These are phyloP conservation scores for Magallana gigas DNA, from an alignment of 1,140 invertebrate species.

Conservation along the genomic window DNA sequence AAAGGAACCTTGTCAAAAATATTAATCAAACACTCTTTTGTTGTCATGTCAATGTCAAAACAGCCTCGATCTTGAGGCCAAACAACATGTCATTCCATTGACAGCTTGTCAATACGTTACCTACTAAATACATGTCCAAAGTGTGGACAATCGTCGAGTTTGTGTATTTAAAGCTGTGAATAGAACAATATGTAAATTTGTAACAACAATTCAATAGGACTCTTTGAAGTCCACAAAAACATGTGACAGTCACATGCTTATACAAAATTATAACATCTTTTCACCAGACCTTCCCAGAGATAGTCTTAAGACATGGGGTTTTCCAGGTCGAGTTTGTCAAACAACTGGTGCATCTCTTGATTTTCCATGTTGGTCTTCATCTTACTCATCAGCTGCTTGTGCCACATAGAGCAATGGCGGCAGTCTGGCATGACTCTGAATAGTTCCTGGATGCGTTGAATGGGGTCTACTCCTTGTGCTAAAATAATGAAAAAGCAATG, in stretches of 20 bases:
- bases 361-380: constrained; percentile 48
- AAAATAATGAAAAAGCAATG: not conserved
- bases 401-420: constrained; percentile 49
- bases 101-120: constrained; percentile 13
- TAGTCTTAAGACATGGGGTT: not conserved
- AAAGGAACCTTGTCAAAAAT: constrained; percentile 25
- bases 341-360: constrained; percentile 27
- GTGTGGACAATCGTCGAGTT: constrained; percentile 39
- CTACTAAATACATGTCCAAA: constrained; percentile 35
- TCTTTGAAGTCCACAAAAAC: not conserved
- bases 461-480: constrained; percentile 52
- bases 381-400: constrained; percentile 53
- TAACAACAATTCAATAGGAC: not conserved
- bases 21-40: not conserved
- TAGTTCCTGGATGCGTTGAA: constrained; percentile 38
- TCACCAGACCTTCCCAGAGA: not conserved
- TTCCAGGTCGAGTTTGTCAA: constrained; percentile 33
- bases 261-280: not conserved
- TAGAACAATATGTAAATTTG: constrained; percentile 20
- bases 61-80: not conserved
- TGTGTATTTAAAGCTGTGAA: constrained; percentile 17
- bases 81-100: constrained; percentile 13
- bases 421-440: constrained; percentile 42
- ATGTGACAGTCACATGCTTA: not conserved
- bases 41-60: not conserved